These are phyloP conservation scores for Megaceryle torquata DNA, from an alignment of 2,113 vertebrate species.

Conservation along the genomic window DNA sequence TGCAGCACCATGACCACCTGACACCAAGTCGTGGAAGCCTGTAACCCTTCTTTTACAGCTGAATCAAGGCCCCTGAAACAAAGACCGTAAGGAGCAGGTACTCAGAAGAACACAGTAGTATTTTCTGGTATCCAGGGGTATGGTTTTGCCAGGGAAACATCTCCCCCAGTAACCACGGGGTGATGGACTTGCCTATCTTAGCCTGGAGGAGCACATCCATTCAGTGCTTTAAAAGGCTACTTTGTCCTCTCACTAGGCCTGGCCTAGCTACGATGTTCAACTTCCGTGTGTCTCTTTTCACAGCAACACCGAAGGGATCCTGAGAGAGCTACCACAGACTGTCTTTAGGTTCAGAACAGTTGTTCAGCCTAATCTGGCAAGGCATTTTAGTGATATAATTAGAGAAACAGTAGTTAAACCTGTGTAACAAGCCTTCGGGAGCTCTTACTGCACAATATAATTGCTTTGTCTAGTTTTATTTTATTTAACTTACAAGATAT, in stretches of 20 bases:
- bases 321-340: neutral
- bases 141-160: neutral
- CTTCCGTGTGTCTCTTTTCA: neutral
- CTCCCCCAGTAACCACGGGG: neutral
- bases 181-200: accelerated
- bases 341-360: neutral
- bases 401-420: neutral
- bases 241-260: neutral
- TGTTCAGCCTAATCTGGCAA: neutral
- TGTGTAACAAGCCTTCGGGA: neutral
- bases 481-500: neutral
- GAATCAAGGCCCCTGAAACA: neutral
- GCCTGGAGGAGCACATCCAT: neutral
- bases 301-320: neutral
- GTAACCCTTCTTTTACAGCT: neutral
- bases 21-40: neutral
- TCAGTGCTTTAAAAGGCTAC: neutral
- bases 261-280: neutral
- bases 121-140: neutral
- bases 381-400: neutral
- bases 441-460: neutral
- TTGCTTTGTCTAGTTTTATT: neutral
- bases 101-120: neutral
- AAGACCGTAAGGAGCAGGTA: neutral
- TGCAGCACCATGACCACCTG: neutral